These are phyloP conservation scores for Columba janthina DNA, from an alignment of 2,113 vertebrate species.

Conservation along the genomic window DNA sequence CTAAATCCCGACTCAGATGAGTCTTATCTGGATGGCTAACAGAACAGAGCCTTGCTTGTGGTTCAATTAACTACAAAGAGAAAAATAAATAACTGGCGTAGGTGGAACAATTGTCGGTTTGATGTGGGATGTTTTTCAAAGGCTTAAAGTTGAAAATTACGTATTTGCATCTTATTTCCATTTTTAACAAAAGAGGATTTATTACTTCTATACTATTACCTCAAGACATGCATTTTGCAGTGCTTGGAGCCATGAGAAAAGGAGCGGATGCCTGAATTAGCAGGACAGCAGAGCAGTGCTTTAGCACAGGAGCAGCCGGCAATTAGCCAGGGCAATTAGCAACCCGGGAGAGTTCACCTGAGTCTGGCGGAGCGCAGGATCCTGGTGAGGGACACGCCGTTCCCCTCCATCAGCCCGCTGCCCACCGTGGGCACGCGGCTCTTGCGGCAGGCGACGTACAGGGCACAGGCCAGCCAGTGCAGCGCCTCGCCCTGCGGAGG, in stretches of 20 bases:
- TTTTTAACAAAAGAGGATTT: neutral
- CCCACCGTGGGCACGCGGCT: slow-evolving; percentile 91
- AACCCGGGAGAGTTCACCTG: slow-evolving; percentile 77
- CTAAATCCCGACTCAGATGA: too few relatives aligned
- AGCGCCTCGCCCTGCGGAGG: slow-evolving; percentile 86
- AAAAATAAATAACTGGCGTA: accelerated
- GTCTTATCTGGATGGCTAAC: accelerated
- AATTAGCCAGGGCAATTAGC: too few relatives aligned
- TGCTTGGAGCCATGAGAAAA: accelerated
- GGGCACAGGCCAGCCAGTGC: slow-evolving; percentile 93
- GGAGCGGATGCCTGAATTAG: accelerated
- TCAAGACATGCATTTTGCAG: accelerated
- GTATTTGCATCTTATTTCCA: neutral
- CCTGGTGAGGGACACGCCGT: slow-evolving; percentile 94
- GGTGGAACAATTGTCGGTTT: accelerated
- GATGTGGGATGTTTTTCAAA: accelerated
- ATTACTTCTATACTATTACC: accelerated
- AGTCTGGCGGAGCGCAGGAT: slow-evolving; percentile 93
- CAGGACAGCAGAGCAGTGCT: accelerated
- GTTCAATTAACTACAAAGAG: neutral
- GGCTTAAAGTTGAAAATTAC: neutral
- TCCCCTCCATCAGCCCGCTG: slow-evolving; percentile 93
- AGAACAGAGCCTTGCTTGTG: neutral
- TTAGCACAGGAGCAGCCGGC: neutral
- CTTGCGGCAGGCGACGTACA: slow-evolving; percentile 94